phyloP scores from a whole-genome alignment of 2,113 vertebrate species.

The Ceuthmochares aereus region DNA sequence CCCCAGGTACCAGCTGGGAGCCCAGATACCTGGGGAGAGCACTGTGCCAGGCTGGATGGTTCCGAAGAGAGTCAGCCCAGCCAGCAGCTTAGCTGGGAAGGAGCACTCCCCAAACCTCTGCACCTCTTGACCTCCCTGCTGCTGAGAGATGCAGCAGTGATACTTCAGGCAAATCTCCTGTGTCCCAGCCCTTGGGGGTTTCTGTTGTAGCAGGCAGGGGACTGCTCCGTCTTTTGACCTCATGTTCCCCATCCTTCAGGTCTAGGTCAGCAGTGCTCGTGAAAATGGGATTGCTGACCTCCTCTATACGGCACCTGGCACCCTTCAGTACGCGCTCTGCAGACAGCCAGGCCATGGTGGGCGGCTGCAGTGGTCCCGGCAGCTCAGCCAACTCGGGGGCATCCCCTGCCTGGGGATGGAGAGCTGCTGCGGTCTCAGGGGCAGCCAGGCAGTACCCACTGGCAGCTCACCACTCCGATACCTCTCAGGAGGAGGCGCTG shows the following conservation, averaged over 20 bases:
- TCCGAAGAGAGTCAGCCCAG: neutral
- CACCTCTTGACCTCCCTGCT: neutral
- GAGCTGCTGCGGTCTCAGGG: neutral
- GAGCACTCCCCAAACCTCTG: neutral
- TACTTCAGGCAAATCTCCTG: neutral
- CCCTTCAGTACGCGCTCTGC: neutral
- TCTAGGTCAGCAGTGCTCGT: neutral
- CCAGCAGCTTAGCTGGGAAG: neutral
- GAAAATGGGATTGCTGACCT: neutral
- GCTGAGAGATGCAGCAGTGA: neutral
- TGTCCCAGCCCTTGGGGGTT: neutral
- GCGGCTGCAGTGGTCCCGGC: neutral
- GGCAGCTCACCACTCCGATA: neutral
- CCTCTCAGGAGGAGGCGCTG: constrained; percentile 28
- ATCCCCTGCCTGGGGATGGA: neutral
- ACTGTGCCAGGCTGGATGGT: neutral
- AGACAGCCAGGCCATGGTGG: rapidly evolving
- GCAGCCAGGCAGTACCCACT: neutral
- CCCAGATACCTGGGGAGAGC: neutral
- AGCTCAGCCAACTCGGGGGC: neutral
- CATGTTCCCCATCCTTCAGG: neutral
- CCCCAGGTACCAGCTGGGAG: neutral
- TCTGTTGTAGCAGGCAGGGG: neutral
- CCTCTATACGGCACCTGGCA: rapidly evolving
- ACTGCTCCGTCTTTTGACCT: neutral